Conservation (phyloP, 2,797 vertebrate genomes). For the Mionectes olivaceus region DNA sequence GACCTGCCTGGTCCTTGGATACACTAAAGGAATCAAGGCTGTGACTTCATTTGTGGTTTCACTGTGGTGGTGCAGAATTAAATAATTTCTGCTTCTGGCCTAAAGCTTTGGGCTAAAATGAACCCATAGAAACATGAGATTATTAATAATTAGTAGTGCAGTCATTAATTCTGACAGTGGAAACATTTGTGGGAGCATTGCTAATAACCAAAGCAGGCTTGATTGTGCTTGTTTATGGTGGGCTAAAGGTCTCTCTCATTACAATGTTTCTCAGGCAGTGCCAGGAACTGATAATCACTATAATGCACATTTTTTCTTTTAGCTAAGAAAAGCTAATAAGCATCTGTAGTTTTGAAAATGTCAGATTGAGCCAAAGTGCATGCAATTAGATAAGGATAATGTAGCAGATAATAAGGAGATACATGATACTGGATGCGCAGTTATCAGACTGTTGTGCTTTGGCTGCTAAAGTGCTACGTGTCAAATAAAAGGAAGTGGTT, state of each 20-base stretch:
- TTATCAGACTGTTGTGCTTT: constrained; percentile 28
- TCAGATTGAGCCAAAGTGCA: constrained; percentile 45
- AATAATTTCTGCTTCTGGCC: constrained; percentile 1
- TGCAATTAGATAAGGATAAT: constrained; percentile 57
- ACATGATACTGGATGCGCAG: neutral
- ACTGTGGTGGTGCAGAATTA: neutral
- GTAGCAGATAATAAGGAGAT: constrained; percentile 31
- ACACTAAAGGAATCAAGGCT: neutral
- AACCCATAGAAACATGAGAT: constrained; percentile 7
- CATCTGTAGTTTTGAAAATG: constrained; percentile 40
- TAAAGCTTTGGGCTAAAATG: neutral
- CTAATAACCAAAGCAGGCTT: constrained; percentile 16
- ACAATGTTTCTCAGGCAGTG: neutral
- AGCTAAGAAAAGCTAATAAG: constrained; percentile 53
- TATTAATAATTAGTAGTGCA: constrained; percentile 36
- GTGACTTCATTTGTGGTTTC: neutral
- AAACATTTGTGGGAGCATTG: neutral
- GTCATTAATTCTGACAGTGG: neutral
- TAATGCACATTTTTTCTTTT: constrained; percentile 36
- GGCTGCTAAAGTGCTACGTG: neutral
- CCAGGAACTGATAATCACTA: constrained; percentile 23
- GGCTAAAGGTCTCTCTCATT: neutral
- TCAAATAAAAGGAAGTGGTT: neutral
- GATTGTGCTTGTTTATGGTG: neutral
- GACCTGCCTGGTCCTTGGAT: neutral